These are phyloP conservation scores for Indicator maculatus DNA, from an alignment of 2,113 vertebrate genomes.

Conservation along the genomic window DNA sequence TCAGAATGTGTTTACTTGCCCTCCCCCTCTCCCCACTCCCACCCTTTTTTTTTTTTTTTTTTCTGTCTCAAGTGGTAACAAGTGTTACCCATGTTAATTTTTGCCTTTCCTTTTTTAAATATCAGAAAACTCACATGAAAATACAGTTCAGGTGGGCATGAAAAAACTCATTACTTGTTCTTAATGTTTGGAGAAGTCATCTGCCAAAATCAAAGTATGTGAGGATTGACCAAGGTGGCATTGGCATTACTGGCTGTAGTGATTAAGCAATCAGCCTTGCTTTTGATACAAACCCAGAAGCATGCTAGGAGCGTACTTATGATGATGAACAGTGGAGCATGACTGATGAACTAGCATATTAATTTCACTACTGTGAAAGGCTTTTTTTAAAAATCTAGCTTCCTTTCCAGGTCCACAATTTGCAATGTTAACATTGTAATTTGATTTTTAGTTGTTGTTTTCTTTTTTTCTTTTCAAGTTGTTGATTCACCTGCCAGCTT, in stretches of 20 bases:
- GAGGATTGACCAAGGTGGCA: not conserved
- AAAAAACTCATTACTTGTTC: not conserved
- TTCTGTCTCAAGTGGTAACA: not conserved
- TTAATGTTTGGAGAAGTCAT: not conserved
- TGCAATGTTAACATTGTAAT: not conserved
- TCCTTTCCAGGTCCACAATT: not conserved
- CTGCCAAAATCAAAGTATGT: not conserved
- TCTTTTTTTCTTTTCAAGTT: too few relatives aligned
- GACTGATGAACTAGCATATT: not conserved
- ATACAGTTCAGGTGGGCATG: not conserved
- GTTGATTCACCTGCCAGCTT: not conserved
- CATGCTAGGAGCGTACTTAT: not conserved
- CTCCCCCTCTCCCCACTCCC: too few relatives aligned
- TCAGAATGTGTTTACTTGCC: not conserved
- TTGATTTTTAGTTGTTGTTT: not conserved
- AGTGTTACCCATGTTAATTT: fast-evolving
- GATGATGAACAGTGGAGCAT: not conserved
- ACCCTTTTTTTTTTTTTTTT: too few relatives aligned
- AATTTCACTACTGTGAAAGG: not conserved
- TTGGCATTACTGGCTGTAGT: not conserved
- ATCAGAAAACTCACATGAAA: not conserved
- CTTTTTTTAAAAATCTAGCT: not conserved
- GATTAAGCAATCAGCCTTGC: not conserved
- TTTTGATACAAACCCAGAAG: not conserved
- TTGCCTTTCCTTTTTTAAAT: not conserved